These are phyloP conservation scores for Marasmarcha lunaedactyla DNA, from an alignment of 2,888 invertebrate species.

Conservation along the genomic window DNA sequence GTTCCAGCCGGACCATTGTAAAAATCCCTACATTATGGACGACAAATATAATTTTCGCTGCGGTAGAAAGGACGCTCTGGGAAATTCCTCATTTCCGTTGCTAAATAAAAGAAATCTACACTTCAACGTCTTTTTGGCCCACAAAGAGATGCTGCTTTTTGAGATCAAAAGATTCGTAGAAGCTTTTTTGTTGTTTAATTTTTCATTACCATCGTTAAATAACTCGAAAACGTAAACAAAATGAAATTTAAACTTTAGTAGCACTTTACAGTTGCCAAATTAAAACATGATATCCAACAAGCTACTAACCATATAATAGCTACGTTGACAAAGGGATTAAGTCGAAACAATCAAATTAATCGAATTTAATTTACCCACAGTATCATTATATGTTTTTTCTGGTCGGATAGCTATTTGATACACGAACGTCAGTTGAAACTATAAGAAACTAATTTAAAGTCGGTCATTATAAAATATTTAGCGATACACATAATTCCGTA, in stretches of 20 bases:
- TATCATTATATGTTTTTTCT: conserved; percentile 28
- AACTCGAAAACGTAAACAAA: neutral
- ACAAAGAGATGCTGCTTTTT: too few species aligned
- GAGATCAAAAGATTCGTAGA: neutral
- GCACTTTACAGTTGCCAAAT: neutral
- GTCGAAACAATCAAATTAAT: too few species aligned
- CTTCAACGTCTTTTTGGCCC: conserved; percentile 42
- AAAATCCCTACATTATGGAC: conserved; percentile 23
- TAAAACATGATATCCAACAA: neutral
- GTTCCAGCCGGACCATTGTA: conserved; percentile 46
- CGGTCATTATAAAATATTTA: conserved; percentile 68
- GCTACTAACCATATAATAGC: conserved; percentile 41
- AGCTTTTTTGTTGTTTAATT: neutral
- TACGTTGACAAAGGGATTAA: conserved; percentile 22
- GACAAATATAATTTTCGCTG: conserved; percentile 56
- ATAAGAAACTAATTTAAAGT: conserved; percentile 31
- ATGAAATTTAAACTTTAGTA: neutral
- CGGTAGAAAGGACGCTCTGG: conserved; percentile 40
- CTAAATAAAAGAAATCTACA: conserved; percentile 43
- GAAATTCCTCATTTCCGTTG: conserved; percentile 62
- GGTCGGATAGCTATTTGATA: neutral
- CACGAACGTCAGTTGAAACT: neutral
- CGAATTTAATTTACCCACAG: conserved; percentile 25
- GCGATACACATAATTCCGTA: conserved; percentile 64
- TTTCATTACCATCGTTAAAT: neutral